Evolutionary conservation across 2,888 invertebrate species (phyloP).

Genomic region (Pseudococcus jackbeardsleyi): DNA sequence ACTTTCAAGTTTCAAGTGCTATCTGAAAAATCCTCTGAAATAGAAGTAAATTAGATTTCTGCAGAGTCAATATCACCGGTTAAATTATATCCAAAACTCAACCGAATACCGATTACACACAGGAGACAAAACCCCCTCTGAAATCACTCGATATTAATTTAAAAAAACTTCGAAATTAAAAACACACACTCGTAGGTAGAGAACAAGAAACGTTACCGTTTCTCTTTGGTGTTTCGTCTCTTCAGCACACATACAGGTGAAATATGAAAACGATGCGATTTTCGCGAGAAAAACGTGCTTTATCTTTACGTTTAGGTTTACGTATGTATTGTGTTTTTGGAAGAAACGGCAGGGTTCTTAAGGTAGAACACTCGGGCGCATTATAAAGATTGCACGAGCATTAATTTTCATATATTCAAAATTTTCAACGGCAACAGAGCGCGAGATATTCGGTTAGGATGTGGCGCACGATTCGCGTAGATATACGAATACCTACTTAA

Average conservation of each 20-base stretch:
- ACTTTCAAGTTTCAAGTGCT: no score
- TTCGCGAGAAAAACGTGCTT: conserved; percentile 20
- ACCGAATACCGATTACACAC: no score
- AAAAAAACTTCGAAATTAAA: no score
- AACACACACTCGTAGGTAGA: no score
- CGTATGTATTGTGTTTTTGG: neutral
- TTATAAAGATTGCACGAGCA: conserved; percentile 23
- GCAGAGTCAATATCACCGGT: no score
- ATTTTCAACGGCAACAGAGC: neutral
- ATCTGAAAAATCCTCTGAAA: no score
- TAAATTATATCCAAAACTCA: no score
- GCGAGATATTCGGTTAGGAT: neutral
- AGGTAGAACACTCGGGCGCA: neutral
- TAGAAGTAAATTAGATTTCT: no score
- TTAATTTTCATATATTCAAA: conserved; percentile 44
- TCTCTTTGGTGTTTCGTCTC: no score
- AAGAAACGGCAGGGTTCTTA: neutral
- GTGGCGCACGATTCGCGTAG: neutral
- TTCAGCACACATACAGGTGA: neutral
- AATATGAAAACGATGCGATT: conserved; percentile 30
- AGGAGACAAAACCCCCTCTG: no score
- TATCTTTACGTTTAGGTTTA: neutral
- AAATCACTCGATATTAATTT: no score
- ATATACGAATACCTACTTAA: neutral
- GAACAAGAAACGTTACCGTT: no score